A percentile compares a stretch with the other conserved stretches of the same genome.
Evolutionary conservation across 2,797 vertebrate species (phyloP).

Genomic region (Coccyzus lansbergi): DNA sequence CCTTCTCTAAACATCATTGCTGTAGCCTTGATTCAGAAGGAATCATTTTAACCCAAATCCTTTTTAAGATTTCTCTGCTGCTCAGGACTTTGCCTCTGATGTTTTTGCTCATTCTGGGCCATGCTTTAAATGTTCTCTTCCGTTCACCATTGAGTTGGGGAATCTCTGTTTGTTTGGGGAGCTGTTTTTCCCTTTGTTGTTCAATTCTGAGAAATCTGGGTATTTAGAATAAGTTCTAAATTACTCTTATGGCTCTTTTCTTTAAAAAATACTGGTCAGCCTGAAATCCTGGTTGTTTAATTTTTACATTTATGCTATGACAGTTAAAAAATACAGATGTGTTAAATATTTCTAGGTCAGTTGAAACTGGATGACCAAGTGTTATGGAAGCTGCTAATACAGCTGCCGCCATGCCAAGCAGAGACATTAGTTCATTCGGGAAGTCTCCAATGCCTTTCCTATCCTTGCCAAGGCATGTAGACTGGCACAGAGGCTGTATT

Average conservation of each 20-base stretch:
- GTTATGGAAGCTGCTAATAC: background rate
- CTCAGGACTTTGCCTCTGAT: background rate
- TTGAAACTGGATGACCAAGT: background rate
- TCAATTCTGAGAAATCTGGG: background rate
- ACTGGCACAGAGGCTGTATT: background rate
- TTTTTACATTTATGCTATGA: background rate
- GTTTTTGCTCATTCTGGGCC: background rate
- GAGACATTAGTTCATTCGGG: conserved; percentile 11
- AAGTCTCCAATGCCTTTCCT: conserved; percentile 9
- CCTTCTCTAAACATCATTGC: background rate
- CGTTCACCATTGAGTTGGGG: accelerated
- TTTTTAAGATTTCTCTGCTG: background rate
- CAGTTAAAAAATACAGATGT: background rate
- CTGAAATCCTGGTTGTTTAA: background rate
- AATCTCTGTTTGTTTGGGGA: background rate
- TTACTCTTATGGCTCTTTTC: background rate
- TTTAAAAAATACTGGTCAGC: background rate
- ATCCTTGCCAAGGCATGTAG: background rate
- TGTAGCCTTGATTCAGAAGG: background rate
- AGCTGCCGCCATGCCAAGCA: background rate
- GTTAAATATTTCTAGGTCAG: background rate
- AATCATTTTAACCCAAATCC: background rate
- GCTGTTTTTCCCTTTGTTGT: background rate
- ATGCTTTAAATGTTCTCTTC: background rate
- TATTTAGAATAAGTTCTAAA: background rate